Evolutionary conservation across 1,140 invertebrate species (phyloP).

Genomic region (Melipona quadrifasciata): DNA sequence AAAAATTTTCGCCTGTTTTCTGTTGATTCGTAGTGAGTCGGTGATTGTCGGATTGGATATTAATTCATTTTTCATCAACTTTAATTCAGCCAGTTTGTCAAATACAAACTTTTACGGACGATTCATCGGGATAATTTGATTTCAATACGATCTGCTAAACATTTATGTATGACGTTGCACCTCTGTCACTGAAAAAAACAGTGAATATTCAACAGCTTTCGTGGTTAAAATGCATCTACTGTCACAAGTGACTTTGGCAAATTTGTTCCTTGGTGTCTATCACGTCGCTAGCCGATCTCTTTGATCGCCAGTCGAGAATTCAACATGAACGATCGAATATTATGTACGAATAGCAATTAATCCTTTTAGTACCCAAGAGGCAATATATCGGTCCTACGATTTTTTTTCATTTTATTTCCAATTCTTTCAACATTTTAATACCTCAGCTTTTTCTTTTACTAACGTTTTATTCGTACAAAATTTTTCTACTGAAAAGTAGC

Average conservation of each 20-base stretch:
- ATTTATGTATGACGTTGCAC: slow-evolving; percentile 24
- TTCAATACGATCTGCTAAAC: background rate
- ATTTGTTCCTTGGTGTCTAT: slow-evolving; percentile 49
- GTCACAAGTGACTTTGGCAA: slow-evolving; percentile 43
- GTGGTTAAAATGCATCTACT: background rate
- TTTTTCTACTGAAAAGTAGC: no score
- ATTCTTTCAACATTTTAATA: no score
- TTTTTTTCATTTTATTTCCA: no score
- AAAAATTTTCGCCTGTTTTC: background rate
- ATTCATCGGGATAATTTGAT: background rate
- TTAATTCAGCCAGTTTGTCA: background rate
- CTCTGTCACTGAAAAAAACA: slow-evolving; percentile 15
- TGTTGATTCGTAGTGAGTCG: background rate
- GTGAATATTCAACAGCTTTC: slow-evolving; percentile 62
- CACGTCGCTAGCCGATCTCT: slow-evolving; percentile 7
- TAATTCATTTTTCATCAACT: background rate
- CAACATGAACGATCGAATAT: background rate
- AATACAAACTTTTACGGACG: background rate
- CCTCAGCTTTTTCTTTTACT: no score
- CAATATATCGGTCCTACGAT: no score
- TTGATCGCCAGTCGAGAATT: slow-evolving; percentile 49
- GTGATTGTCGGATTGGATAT: background rate
- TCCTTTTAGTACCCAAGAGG: no score
- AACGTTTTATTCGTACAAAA: no score
- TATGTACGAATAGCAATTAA: background rate